Base-by-base conservation (phyloP, 2,888 invertebrate genomes). In the Galerucella pusilla region DNA sequence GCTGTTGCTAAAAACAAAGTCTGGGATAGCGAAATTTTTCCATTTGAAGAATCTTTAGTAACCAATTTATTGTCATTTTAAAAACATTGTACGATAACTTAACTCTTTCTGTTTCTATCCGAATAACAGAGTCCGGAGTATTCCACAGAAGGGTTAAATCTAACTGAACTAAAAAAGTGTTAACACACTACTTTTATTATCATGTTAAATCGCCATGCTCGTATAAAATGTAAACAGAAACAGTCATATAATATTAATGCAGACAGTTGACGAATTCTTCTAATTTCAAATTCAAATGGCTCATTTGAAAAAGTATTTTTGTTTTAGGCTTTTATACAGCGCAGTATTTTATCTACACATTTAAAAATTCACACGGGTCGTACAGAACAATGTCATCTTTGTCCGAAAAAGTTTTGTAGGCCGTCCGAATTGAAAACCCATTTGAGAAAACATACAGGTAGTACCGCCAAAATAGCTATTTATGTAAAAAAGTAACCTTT, bases 391-490 rank as follows among this genome's bases (percentile, higher is more conserved):
- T 87, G 87, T 73, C 77, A 78, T 25, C 81, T 87, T n/a, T 87
- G 87, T 73, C 80, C 80, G 2, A 84, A 87, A 76, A 78, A 84
- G 60, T 87, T 86, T 74, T 86, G 86, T 78, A 79, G 87, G 46
- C 83, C 83, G 0, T 84, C 85, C 0, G 85, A 87, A 71, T 76
- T 87, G 12, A 80, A 81, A 66, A 74, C 85, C 12, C 87, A 87
- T 73, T 82, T 87, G 84, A 79, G 85, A 60, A 84, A 83, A 78
- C 87, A 87, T 77, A 86, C 86, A 76, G 86, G 86, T 85, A 80
- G 64, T 45, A 57, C 20, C 57, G 2, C 16, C 10, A 7, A 20
- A 57, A 57, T 10, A 9, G 16, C 10, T 49, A 4, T 11, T 11
- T 49, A 49, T 14, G 49, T 49, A 14, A 49, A 10, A 12, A 49